A percentile compares a stretch with the other conserved stretches of the same genome.
Evolutionary conservation across 2,113 vertebrate species (phyloP).

Genomic region (Pycnonotus jocosus): DNA sequence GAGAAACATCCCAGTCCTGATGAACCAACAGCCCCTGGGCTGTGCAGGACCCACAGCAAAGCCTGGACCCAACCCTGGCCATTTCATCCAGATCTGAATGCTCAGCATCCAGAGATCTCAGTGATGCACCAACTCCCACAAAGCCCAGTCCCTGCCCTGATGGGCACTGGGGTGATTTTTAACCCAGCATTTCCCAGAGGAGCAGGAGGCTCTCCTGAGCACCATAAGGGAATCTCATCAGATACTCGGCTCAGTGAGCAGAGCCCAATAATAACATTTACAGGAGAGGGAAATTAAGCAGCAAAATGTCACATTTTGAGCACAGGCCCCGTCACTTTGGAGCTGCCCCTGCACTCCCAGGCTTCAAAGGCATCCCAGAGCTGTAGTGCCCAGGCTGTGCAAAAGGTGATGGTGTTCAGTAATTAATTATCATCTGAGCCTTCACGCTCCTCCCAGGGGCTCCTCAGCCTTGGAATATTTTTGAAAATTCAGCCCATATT

Average conservation of each 20-base stretch:
- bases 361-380: background rate
- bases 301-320: background rate
- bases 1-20: background rate
- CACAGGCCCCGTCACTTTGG: background rate
- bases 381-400: background rate
- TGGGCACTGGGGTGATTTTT: background rate
- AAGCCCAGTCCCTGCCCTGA: background rate
- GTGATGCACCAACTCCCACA: background rate
- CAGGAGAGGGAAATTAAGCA: background rate
- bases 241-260: background rate
- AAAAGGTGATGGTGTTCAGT: background rate
- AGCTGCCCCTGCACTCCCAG: background rate
- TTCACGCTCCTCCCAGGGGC: background rate
- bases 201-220: background rate
- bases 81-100: background rate
- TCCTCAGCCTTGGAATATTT: background rate
- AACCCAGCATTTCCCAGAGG: background rate
- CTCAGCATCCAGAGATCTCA: background rate
- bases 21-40: background rate
- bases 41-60: background rate
- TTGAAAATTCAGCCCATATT: background rate
- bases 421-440: background rate
- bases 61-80: rapidly evolving
- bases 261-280: background rate
- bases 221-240: rapidly evolving